phyloP scores from a whole-genome alignment of 2,888 invertebrate genomes.

The Acleris holmiana region DNA sequence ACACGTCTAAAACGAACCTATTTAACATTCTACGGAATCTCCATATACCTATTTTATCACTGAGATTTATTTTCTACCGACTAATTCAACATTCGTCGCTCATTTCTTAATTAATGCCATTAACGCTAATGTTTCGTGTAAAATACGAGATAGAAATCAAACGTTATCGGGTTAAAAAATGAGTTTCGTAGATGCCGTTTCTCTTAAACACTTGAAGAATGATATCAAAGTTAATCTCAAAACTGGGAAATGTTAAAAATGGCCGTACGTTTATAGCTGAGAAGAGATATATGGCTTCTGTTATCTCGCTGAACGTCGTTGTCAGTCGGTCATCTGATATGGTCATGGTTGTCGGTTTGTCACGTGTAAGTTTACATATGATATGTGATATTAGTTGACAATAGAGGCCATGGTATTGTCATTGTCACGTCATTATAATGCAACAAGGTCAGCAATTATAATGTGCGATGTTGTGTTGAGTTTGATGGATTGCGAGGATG shows the following conservation, averaged over 20 bases:
- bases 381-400: background rate
- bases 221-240: too few species aligned
- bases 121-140: background rate
- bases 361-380: background rate
- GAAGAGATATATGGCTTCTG: too few species aligned
- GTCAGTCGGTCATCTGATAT: too few species aligned
- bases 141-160: slow-evolving; percentile 1
- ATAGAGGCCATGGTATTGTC: too few species aligned
- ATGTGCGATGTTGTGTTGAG: too few species aligned
- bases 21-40: background rate
- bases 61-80: background rate
- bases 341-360: background rate
- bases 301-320: too few species aligned
- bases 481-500: too few species aligned
- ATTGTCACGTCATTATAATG: too few species aligned
- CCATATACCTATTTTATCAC: background rate
- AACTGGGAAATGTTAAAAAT: too few species aligned
- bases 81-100: background rate
- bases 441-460: too few species aligned
- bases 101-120: background rate
- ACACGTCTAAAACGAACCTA: background rate
- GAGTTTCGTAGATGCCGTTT: background rate
- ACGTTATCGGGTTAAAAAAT: background rate
- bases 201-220: too few species aligned
- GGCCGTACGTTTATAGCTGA: too few species aligned